Conservation (phyloP, 2,888 invertebrate genomes). For the Frankliniella fusca region DNA sequence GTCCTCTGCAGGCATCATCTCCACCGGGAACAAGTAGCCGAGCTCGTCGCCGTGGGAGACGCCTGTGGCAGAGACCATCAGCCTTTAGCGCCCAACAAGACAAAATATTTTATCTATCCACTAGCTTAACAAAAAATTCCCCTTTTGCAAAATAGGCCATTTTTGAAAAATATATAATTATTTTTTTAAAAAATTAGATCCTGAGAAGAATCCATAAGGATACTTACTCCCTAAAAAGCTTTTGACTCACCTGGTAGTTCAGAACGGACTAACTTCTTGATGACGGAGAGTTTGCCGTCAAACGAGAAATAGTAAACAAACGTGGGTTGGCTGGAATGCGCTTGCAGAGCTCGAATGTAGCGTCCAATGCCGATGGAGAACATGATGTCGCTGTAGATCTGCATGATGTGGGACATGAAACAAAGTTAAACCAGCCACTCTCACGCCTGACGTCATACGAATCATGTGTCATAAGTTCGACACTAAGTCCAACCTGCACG, state of each 20-base stretch:
- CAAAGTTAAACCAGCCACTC: not conserved
- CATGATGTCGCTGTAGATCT: not conserved
- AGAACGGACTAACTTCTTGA: conserved; percentile 5
- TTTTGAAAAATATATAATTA: no score
- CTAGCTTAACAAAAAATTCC: no score
- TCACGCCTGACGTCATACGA: not conserved
- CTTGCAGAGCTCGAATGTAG: not conserved
- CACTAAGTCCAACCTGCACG: not conserved
- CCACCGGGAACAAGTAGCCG: conserved; percentile 4
- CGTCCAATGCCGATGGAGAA: not conserved
- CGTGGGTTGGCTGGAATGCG: not conserved
- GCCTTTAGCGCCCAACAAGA: no score
- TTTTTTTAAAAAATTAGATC: no score
- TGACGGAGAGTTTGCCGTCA: not conserved
- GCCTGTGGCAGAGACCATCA: not conserved
- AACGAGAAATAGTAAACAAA: not conserved
- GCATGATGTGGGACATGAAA: not conserved
- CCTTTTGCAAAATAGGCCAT: no score
- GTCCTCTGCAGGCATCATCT: conserved; percentile 12
- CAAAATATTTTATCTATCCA: no score
- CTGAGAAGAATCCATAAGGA: no score
- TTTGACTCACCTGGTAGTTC: not conserved
- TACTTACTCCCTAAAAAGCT: no score
- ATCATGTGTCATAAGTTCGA: no score
- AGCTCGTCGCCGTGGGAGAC: conserved; percentile 16